These are phyloP conservation scores for Barnardius zonarius DNA, from an alignment of 2,113 vertebrate species.

Conservation along the genomic window DNA sequence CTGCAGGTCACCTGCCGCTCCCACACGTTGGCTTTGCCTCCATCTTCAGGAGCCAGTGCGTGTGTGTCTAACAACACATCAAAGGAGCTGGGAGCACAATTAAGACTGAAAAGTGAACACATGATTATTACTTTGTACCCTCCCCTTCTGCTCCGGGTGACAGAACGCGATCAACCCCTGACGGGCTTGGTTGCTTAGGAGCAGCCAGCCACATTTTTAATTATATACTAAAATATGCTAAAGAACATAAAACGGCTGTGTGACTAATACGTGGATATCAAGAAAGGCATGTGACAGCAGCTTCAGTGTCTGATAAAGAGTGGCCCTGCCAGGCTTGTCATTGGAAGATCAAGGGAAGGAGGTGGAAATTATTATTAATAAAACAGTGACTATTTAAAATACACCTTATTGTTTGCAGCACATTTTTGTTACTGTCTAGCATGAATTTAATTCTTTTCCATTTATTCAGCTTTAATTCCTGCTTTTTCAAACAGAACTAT, in stretches of 20 bases:
- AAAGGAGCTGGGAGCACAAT: slow-evolving; percentile 55
- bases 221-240: slow-evolving; percentile 78
- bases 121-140: slow-evolving; percentile 70
- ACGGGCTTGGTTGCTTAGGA: slow-evolving; percentile 76
- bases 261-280: slow-evolving; percentile 73
- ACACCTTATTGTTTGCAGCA: slow-evolving; percentile 67
- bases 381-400: slow-evolving; percentile 65
- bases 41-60: background rate
- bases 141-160: slow-evolving; percentile 64
- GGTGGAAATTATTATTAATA: slow-evolving; percentile 71
- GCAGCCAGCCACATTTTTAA: slow-evolving; percentile 78
- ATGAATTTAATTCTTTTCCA: slow-evolving; percentile 58
- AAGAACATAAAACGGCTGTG: slow-evolving; percentile 71
- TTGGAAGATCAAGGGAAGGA: slow-evolving; percentile 54
- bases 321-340: slow-evolving; percentile 70
- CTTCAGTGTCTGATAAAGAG: slow-evolving; percentile 71
- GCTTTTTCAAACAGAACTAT: slow-evolving; percentile 42
- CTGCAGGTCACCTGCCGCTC: background rate
- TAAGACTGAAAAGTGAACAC: slow-evolving; percentile 71
- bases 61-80: background rate
- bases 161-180: slow-evolving; percentile 74
- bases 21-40: fast-evolving
- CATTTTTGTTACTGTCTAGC: slow-evolving; percentile 62
- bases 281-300: slow-evolving; percentile 76
- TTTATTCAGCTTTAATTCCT: slow-evolving; percentile 45